Evolutionary conservation across 2,888 invertebrate species (phyloP).

Genomic region (Agonopterix heracliana): DNA sequence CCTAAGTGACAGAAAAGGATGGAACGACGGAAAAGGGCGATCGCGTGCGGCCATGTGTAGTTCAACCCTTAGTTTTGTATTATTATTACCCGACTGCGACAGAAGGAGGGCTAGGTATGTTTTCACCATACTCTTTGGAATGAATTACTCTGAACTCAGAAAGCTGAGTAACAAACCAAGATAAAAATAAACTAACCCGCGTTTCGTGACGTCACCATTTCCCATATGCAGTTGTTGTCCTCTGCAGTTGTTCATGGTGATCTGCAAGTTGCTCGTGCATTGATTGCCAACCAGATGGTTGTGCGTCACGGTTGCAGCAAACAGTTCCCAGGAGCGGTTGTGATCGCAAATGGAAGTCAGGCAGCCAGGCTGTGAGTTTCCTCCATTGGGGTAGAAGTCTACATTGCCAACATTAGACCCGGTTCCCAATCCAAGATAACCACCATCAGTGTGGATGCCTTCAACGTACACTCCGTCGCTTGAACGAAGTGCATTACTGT

Average conservation of each 20-base stretch:
- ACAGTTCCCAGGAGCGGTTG: conserved; percentile 35
- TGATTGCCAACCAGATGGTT: conserved; percentile 27
- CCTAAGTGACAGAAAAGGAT: too few species aligned
- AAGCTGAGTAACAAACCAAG: too few species aligned
- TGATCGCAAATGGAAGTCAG: conserved; percentile 30
- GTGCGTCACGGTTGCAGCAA: conserved; percentile 30
- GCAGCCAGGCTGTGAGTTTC: conserved; percentile 37
- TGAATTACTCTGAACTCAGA: too few species aligned
- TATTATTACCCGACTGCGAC: too few species aligned
- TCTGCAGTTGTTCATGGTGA: conserved; percentile 23
- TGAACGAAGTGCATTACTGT: conserved; percentile 16
- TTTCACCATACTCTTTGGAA: too few species aligned
- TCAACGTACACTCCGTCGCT: conserved; percentile 41
- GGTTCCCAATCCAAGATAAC: conserved; percentile 53
- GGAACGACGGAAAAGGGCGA: too few species aligned
- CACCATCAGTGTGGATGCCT: conserved; percentile 45
- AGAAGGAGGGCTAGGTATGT: too few species aligned
- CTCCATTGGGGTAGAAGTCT: conserved; percentile 75
- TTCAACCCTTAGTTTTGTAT: too few species aligned
- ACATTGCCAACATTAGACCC: conserved; percentile 58
- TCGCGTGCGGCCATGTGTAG: too few species aligned
- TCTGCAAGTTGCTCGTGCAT: conserved; percentile 24
- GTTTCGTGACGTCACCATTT: conserved; percentile 31
- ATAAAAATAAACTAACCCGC: conserved; percentile 15
- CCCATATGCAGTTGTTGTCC: conserved; percentile 30